Conservation (phyloP, 1,140 invertebrate genomes). For the Meloidogyne chitwoodi region DNA sequence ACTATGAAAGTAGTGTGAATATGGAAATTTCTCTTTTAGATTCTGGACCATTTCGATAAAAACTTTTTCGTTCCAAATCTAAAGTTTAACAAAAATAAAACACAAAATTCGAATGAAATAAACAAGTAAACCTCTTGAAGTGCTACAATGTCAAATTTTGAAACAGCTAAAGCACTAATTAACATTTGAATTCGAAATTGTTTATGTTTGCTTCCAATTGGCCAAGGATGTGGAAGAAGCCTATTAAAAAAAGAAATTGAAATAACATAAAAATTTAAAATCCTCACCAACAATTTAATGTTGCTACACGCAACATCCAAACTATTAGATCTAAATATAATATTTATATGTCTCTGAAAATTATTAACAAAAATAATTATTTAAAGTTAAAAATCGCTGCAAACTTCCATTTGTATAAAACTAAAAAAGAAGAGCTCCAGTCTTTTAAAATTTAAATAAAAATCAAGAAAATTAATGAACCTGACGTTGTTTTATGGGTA, state of each 20-base stretch:
- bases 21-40: constrained; percentile 66
- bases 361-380: not conserved
- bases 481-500: too few species aligned
- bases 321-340: not conserved
- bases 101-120: not conserved
- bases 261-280: constrained; percentile 3
- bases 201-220: constrained; percentile 68
- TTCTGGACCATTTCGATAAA: constrained; percentile 65
- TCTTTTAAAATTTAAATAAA: too few species aligned
- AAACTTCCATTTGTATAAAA: too few species aligned
- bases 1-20: constrained; percentile 88
- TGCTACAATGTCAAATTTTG: constrained; percentile 76
- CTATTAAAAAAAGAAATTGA: constrained; percentile 68
- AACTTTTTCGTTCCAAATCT: constrained; percentile 74
- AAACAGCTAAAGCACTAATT: constrained; percentile 69
- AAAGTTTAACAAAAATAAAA: constrained; percentile 7
- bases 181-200: constrained; percentile 75
- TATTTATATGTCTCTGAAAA: not conserved
- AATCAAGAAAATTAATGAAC: too few species aligned
- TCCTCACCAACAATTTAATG: constrained; percentile 68
- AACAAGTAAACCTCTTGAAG: constrained; percentile 75
- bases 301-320: constrained; percentile 55
- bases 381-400: not conserved
- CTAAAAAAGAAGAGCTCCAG: too few species aligned
- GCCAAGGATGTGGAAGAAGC: constrained; percentile 66